Conservation (phyloP, 2,113 vertebrate genomes). For the Hylia prasina region DNA sequence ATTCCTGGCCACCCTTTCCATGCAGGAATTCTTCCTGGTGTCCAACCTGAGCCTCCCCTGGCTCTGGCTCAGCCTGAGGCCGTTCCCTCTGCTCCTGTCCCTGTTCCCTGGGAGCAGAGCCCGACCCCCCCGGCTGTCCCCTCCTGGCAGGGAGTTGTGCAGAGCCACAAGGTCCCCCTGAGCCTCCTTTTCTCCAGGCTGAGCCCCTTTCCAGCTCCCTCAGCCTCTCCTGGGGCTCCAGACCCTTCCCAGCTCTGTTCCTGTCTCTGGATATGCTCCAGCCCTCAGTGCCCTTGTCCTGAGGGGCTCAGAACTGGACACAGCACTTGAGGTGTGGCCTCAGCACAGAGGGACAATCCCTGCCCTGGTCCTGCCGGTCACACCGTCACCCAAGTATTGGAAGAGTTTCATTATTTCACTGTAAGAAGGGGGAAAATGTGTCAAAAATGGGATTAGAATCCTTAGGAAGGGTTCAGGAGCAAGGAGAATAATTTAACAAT, state of each 20-base stretch:
- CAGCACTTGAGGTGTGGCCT: background rate
- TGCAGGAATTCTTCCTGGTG: background rate
- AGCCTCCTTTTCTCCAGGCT: background rate
- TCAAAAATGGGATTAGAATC: background rate
- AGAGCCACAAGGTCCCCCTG: background rate
- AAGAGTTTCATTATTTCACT: background rate
- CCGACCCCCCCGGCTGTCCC: accelerated
- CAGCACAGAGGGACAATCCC: background rate
- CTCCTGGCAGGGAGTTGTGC: background rate
- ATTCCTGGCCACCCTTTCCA: background rate
- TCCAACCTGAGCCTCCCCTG: background rate
- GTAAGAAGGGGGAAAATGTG: background rate
- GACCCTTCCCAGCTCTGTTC: accelerated
- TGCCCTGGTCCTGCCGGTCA: background rate
- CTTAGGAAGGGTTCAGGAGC: background rate
- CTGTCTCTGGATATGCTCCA: accelerated
- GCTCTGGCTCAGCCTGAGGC: background rate
- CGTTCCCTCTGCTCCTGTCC: background rate
- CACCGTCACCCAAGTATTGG: background rate
- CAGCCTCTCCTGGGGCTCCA: background rate
- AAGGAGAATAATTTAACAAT: background rate
- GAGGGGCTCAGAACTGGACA: background rate
- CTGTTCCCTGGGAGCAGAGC: background rate
- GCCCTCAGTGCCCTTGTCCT: accelerated
- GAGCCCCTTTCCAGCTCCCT: background rate